Evolutionary conservation across 2,797 vertebrate genomes (phyloP).

Genomic region (Alca torda): DNA sequence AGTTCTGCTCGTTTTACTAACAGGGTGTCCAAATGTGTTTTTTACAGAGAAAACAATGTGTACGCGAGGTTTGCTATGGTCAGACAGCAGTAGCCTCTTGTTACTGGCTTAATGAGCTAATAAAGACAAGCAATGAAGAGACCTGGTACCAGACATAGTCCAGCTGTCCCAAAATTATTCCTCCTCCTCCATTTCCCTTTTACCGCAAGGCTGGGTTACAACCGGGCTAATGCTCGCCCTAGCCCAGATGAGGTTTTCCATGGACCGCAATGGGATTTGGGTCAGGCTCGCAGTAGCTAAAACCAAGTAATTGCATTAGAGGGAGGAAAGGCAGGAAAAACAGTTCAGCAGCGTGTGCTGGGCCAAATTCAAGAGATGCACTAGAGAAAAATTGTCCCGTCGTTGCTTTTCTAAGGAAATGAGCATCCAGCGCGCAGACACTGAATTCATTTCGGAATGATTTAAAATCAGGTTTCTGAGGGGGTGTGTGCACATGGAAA

Average conservation of each 20-base stretch:
- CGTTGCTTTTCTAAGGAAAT: slow-evolving; percentile 60
- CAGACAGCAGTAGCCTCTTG: slow-evolving; percentile 17
- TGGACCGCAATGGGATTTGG: not conserved
- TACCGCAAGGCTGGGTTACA: not conserved
- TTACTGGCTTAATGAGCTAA: not conserved
- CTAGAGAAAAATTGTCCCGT: not conserved
- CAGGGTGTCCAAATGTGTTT: not conserved
- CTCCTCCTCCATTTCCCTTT: not conserved
- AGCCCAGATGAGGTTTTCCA: not conserved
- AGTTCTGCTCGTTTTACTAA: not conserved
- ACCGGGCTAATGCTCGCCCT: not conserved
- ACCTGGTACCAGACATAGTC: slow-evolving; percentile 3
- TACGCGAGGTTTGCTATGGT: not conserved
- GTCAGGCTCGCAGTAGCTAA: slow-evolving; percentile 30
- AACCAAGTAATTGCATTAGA: not conserved
- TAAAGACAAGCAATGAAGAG: slow-evolving; percentile 19
- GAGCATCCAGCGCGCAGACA: not conserved
- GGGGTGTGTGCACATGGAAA: slow-evolving; percentile 14
- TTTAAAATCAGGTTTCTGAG: slow-evolving; percentile 22
- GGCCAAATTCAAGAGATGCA: slow-evolving; percentile 41
- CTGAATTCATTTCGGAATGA: not conserved
- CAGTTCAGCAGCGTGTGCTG: not conserved
- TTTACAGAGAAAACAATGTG: not conserved
- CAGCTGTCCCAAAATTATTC: slow-evolving; percentile 12
- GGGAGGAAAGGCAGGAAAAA: slow-evolving; percentile 48